Conservation (phyloP, 1,140 invertebrate species). For the Thalassaphorura encarpata region DNA sequence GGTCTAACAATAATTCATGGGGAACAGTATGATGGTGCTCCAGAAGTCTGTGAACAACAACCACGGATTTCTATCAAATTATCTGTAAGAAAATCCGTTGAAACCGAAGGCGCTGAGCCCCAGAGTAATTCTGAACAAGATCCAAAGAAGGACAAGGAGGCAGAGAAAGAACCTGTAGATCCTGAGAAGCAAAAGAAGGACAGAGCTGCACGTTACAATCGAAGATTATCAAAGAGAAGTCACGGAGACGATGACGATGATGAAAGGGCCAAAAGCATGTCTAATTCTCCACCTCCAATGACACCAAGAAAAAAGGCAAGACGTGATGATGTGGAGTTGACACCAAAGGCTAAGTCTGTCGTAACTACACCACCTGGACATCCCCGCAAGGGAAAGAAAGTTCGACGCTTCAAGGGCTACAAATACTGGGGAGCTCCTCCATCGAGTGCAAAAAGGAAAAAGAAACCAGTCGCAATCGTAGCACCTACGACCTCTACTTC, state of each 20-base stretch:
- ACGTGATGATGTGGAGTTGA: not conserved
- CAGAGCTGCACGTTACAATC: conserved; percentile 24
- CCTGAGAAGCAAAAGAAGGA: conserved; percentile 32
- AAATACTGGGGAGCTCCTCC: conserved; percentile 32
- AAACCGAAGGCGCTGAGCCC: not conserved
- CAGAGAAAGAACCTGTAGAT: conserved; percentile 29
- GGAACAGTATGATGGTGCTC: not conserved
- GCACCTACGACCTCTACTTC: conserved; percentile 18
- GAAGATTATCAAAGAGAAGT: conserved; percentile 24
- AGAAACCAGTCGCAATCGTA: conserved; percentile 30
- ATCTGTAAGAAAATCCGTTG: conserved; percentile 1
- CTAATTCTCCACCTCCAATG: not conserved
- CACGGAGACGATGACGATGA: conserved; percentile 19
- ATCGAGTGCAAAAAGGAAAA: conserved; percentile 29
- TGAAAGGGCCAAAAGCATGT: conserved; percentile 10
- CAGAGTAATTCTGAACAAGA: not conserved
- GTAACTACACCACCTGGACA: not conserved
- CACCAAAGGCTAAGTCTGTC: not conserved
- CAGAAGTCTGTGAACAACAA: not conserved
- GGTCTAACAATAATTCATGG: no score
- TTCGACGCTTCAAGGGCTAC: conserved; percentile 29
- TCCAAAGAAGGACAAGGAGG: conserved; percentile 2
- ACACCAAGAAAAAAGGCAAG: conserved; percentile 35
- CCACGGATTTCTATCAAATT: not conserved
- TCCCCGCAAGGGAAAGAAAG: conserved; percentile 19